Evolutionary conservation across 2,888 invertebrate species (phyloP).

Genomic region (Hirtodrosophila duncani): DNA sequence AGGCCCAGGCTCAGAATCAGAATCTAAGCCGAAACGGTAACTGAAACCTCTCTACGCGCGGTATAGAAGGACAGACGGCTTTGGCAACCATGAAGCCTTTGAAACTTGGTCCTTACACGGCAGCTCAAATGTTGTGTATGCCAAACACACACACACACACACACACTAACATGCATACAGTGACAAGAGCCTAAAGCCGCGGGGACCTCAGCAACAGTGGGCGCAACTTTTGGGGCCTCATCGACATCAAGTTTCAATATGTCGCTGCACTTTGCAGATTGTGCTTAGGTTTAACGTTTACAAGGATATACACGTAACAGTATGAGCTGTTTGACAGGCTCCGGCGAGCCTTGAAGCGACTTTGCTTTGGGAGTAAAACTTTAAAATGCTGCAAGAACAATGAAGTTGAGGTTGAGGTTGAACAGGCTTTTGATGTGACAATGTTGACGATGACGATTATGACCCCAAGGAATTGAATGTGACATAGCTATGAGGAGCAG

Average conservation of each 20-base stretch:
- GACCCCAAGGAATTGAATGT: too few species aligned
- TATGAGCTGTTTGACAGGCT: conserved; percentile 9
- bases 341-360: neutral
- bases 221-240: conserved; percentile 1
- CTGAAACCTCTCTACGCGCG: too few species aligned
- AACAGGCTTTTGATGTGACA: too few species aligned
- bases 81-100: conserved; percentile 43
- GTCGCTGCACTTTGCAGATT: conserved; percentile 29
- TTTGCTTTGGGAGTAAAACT: neutral
- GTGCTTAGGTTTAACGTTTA: conserved; percentile 1
- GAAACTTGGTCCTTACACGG: conserved; percentile 38
- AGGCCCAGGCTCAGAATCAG: neutral
- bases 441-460: too few species aligned
- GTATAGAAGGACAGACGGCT: too few species aligned
- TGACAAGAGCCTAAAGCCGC: neutral
- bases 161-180: conserved; percentile 1
- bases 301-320: conserved; percentile 3
- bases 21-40: neutral
- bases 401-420: too few species aligned
- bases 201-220: conserved; percentile 16
- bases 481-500: too few species aligned
- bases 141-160: conserved; percentile 1
- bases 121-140: conserved; percentile 36
- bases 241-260: conserved; percentile 37
- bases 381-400: conserved; percentile 1